These are phyloP conservation scores for Sylvicola cinctus DNA, from an alignment of 2,888 invertebrate species.

Conservation along the genomic window DNA sequence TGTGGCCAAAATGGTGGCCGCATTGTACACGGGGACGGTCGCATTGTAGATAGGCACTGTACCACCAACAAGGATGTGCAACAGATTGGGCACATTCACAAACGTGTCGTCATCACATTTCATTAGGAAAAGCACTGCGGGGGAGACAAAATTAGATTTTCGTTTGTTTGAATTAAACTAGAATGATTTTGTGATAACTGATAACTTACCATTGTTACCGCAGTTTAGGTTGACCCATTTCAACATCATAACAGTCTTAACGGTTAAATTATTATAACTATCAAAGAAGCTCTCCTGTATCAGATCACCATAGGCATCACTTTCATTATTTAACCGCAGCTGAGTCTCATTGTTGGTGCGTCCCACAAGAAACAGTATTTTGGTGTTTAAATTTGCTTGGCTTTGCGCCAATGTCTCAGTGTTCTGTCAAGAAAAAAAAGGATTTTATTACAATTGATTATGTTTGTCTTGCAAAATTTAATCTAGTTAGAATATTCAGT, in stretches of 20 bases:
- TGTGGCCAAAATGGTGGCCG: constrained; percentile 14
- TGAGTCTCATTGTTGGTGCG: constrained; percentile 31
- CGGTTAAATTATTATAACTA: constrained; percentile 67
- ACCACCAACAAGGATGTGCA: constrained; percentile 28
- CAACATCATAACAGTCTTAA: constrained; percentile 67
- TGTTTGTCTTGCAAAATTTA: no score
- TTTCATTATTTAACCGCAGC: constrained; percentile 42
- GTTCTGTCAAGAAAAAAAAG: no score
- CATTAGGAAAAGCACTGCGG: constrained; percentile 43
- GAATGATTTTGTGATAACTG: background rate
- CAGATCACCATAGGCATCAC: constrained; percentile 45
- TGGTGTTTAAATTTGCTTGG: constrained; percentile 3
- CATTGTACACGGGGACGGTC: constrained; percentile 19
- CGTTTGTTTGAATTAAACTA: background rate
- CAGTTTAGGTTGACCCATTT: constrained; percentile 61
- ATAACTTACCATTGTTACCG: constrained; percentile 22
- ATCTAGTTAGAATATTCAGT: no score
- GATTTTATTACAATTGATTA: no score
- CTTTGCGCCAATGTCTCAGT: no score
- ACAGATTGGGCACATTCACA: constrained; percentile 50
- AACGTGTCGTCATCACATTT: constrained; percentile 81
- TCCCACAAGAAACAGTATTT: constrained; percentile 20
- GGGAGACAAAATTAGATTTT: constrained; percentile 3
- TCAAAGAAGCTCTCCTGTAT: constrained; percentile 69
- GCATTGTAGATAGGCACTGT: constrained; percentile 24